These are phyloP conservation scores for Leguminivora glycinivorella DNA, from an alignment of 1,140 invertebrate genomes.

Conservation along the genomic window DNA sequence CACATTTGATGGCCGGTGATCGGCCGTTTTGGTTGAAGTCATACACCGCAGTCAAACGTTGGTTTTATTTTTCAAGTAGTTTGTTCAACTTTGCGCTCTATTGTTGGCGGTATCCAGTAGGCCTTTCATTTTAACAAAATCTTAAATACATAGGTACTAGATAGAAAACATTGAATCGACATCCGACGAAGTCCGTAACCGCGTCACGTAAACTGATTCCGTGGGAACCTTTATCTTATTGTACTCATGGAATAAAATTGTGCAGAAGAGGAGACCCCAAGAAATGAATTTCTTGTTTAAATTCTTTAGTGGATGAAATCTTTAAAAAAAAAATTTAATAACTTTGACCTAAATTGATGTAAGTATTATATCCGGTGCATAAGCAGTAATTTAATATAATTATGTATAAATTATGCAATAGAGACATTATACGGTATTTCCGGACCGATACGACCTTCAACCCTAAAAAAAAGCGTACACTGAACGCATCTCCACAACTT, in stretches of 20 bases:
- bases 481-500: too few species aligned
- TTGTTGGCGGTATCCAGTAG: neutral
- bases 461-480: too few species aligned
- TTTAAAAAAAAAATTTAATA: neutral
- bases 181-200: neutral
- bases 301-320: neutral
- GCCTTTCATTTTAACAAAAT: neutral
- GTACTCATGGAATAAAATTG: neutral
- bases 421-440: too few species aligned
- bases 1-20: neutral
- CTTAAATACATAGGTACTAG: neutral
- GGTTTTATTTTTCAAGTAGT: too few species aligned
- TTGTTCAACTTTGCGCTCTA: too few species aligned
- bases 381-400: too few species aligned
- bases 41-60: too few species aligned
- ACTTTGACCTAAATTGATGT: too few species aligned
- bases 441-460: too few species aligned
- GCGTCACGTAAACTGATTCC: conserved; percentile 14
- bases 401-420: too few species aligned
- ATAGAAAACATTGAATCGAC: neutral
- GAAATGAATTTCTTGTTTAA: neutral
- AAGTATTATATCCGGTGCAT: too few species aligned
- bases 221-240: neutral
- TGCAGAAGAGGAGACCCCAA: neutral
- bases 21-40: too few species aligned